Conservation (phyloP, 2,797 vertebrate species). For the Intellagama lesueurii region DNA sequence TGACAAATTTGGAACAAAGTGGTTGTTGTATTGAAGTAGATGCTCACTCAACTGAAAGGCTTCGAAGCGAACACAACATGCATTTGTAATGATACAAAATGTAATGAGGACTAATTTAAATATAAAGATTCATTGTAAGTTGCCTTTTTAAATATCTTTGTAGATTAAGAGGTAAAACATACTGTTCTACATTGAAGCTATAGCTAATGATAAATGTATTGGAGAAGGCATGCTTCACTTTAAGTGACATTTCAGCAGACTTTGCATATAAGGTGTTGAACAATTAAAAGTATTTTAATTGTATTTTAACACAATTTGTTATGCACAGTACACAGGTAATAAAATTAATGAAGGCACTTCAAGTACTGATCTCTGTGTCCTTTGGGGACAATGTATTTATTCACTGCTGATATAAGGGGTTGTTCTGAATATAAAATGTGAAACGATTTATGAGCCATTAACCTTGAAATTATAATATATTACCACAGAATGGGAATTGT, state of each 20-base stretch:
- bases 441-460: conserved; percentile 69
- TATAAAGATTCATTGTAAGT: conserved; percentile 48
- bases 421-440: conserved; percentile 73
- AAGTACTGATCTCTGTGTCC: conserved; percentile 79
- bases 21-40: conserved; percentile 43
- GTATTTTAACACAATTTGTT: conserved; percentile 73
- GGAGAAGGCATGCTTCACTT: conserved; percentile 60
- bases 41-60: conserved; percentile 23
- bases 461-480: conserved; percentile 65
- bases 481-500: conserved; percentile 47
- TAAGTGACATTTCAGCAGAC: conserved; percentile 71
- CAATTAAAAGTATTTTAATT: conserved; percentile 77
- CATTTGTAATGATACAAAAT: conserved; percentile 46
- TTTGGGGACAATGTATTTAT: conserved; percentile 73
- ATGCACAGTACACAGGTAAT: conserved; percentile 73
- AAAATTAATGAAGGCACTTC: conserved; percentile 79
- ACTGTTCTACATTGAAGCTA: conserved; percentile 54
- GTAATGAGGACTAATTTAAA: conserved; percentile 47
- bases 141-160: conserved; percentile 54
- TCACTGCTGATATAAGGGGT: conserved; percentile 69
- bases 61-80: conserved; percentile 49
- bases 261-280: conserved; percentile 65
- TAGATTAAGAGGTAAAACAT: conserved; percentile 54
- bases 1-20: conserved; percentile 37
- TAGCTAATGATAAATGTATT: conserved; percentile 64